A percentile compares a stretch with the other conserved stretches of the same genome.
These are phyloP conservation scores for Pachyramphus minor DNA, from an alignment of 2,113 vertebrate species.

Conservation along the genomic window DNA sequence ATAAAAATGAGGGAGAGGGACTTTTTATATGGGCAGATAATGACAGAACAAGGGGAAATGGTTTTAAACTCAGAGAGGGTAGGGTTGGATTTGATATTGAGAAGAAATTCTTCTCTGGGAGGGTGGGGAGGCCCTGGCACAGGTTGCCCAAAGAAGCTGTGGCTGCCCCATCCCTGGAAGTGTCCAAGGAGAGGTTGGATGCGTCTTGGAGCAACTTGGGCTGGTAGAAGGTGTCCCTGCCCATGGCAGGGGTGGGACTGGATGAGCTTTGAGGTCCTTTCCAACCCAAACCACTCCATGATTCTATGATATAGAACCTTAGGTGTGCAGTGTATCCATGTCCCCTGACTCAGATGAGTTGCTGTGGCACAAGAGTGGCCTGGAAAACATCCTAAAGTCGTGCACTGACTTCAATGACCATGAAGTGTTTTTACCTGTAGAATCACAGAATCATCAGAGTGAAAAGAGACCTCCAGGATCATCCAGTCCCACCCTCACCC, in stretches of 20 bases:
- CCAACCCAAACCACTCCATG: background rate
- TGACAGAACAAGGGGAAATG: background rate
- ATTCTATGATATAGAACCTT: background rate
- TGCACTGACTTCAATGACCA: background rate
- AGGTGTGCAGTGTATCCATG: background rate
- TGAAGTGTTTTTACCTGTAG: background rate
- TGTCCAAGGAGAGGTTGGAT: background rate
- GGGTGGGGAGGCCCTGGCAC: background rate
- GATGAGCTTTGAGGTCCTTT: accelerated
- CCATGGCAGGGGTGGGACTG: accelerated
- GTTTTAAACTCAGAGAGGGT: background rate
- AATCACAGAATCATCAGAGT: background rate
- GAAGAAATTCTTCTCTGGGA: background rate
- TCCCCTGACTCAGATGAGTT: background rate
- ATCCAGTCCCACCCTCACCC: background rate
- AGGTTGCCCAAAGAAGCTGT: background rate
- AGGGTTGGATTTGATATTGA: background rate
- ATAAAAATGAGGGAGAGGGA: background rate
- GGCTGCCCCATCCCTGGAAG: background rate
- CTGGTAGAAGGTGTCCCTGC: background rate
- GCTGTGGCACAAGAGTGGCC: background rate
- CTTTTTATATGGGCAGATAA: background rate
- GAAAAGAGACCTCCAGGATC: background rate
- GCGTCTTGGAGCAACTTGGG: background rate
- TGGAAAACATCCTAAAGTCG: background rate